Evolutionary conservation across 35 echinoderm and acorn worm genomes (phyloP).

Genomic region (Chiridota heheva): DNA sequence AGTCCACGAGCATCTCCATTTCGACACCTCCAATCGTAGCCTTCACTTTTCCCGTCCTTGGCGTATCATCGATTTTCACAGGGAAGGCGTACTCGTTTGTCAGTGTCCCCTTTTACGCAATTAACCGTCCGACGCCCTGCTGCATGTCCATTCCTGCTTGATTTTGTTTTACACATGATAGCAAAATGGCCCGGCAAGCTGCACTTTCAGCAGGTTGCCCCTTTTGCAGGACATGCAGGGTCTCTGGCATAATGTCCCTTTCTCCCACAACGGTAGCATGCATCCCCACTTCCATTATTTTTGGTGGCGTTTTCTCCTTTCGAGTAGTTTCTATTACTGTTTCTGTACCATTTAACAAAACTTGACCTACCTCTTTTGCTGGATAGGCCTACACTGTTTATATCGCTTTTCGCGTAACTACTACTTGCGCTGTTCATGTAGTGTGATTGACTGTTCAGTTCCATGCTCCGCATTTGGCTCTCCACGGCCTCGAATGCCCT

Average conservation of each 20-base stretch:
- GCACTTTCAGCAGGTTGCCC: neutral
- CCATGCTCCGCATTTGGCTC: neutral
- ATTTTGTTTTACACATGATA: neutral
- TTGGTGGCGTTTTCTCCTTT: too few relatives aligned
- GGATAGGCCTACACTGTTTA: neutral
- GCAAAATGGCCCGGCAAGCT: neutral
- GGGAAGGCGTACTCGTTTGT: too few relatives aligned
- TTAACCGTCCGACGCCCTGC: too few relatives aligned
- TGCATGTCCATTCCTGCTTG: too few relatives aligned
- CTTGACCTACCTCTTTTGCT: neutral
- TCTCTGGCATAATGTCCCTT: conserved; percentile 7
- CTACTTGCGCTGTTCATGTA: neutral
- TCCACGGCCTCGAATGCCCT: neutral
- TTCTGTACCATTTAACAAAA: neutral
- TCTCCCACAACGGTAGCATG: neutral
- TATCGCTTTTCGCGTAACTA: neutral
- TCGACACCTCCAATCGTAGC: too few relatives aligned
- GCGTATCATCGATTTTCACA: too few relatives aligned
- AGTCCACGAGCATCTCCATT: too few relatives aligned
- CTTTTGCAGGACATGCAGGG: neutral
- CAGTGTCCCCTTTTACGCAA: too few relatives aligned
- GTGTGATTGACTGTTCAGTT: neutral
- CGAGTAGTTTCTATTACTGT: neutral
- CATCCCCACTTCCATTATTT: neutral
- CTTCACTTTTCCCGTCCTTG: too few relatives aligned